phyloP scores from a whole-genome alignment of 2,113 vertebrate genomes.

The Cercocebus atys region DNA sequence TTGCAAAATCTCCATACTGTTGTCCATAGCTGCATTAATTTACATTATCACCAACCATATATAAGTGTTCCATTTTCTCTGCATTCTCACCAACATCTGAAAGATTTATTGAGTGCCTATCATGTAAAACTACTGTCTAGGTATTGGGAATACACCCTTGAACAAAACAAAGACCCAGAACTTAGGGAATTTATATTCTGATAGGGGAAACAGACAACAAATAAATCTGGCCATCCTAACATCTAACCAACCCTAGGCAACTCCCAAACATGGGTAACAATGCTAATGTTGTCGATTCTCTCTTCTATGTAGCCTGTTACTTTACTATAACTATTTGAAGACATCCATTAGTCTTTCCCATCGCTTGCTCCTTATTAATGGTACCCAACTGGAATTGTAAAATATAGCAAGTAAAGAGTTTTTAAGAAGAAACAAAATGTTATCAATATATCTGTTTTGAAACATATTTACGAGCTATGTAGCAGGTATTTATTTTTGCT shows the following conservation, averaged over 20 bases:
- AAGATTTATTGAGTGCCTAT: not conserved
- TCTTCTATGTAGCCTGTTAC: not conserved
- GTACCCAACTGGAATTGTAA: not conserved
- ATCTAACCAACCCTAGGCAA: not conserved
- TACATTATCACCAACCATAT: too few species aligned
- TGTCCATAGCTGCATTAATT: too few species aligned
- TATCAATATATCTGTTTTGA: not conserved
- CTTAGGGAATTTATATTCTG: not conserved
- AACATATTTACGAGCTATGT: not conserved
- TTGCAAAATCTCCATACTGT: too few species aligned
- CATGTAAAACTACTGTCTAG: not conserved
- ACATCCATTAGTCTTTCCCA: not conserved
- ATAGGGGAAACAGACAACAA: not conserved
- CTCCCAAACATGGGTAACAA: not conserved
- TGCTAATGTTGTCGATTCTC: not conserved
- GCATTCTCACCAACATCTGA: too few species aligned
- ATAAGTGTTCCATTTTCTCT: too few species aligned
- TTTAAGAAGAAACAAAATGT: slow-evolving; percentile 18
- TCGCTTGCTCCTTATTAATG: not conserved
- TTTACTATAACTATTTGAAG: not conserved
- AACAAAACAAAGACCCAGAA: not conserved
- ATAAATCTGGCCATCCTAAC: not conserved
- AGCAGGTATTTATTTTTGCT: not conserved
- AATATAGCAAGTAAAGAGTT: not conserved
- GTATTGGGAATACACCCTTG: not conserved